Conservation (phyloP, 2,888 invertebrate species). For the Ornithoptera alexandrae region DNA sequence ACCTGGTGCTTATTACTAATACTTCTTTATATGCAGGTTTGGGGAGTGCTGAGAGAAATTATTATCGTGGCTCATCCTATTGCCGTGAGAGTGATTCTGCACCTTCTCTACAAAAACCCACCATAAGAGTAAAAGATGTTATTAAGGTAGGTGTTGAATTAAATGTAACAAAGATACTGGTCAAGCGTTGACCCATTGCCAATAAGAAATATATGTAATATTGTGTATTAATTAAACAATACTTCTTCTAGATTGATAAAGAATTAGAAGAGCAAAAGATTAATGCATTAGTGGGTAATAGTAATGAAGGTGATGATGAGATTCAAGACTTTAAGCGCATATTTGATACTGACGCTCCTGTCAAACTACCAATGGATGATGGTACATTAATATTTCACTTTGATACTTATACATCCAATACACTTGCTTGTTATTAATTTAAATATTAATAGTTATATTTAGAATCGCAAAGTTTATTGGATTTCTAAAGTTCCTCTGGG, state of each 20-base stretch:
- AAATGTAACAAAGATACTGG: not conserved
- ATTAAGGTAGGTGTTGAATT: conserved; percentile 52
- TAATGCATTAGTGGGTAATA: conserved; percentile 53
- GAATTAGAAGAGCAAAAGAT: conserved; percentile 71
- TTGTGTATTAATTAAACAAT: not conserved
- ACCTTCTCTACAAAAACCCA: conserved; percentile 58
- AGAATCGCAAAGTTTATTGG: no score
- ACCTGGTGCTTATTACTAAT: not conserved
- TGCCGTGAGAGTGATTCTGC: conserved; percentile 50
- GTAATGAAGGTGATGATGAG: conserved; percentile 45
- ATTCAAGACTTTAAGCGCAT: conserved; percentile 51
- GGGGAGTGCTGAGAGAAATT: conserved; percentile 55
- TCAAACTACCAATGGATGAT: conserved; percentile 67
- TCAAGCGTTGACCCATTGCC: no score
- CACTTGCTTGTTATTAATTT: no score
- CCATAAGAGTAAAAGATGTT: conserved; percentile 66
- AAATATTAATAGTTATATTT: no score
- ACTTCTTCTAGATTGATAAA: conserved; percentile 61
- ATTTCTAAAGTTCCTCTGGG: no score
- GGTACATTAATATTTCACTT: conserved; percentile 31
- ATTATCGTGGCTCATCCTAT: conserved; percentile 50
- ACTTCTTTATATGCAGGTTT: conserved; percentile 47
- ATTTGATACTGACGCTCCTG: conserved; percentile 57
- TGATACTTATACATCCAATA: no score
- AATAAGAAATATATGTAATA: no score